Evolutionary conservation across 2,797 vertebrate species (phyloP).

Genomic region (Pangasius djambal): DNA sequence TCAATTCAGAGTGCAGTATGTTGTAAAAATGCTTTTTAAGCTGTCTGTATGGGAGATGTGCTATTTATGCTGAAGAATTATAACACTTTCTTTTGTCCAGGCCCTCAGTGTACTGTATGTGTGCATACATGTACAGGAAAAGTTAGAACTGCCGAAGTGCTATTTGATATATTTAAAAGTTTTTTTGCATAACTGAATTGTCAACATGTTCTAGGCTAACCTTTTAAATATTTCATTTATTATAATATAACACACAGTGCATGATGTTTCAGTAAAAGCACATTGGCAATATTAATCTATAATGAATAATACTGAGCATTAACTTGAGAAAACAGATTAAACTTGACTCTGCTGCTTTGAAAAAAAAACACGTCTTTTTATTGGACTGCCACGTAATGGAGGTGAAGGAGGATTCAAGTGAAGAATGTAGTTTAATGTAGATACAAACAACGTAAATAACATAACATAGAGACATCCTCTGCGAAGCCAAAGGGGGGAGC

Average conservation of each 20-base stretch:
- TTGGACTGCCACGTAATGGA: too few species aligned
- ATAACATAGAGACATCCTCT: too few species aligned
- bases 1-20: not conserved
- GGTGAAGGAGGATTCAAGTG: too few species aligned
- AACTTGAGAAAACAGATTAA: not conserved
- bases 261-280: not conserved
- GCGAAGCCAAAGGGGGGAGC: too few species aligned
- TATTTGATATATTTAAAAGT: not conserved
- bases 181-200: not conserved
- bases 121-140: not conserved
- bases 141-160: not conserved
- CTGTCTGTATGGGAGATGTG: not conserved
- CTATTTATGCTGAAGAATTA: not conserved
- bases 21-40: not conserved
- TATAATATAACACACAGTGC: not conserved
- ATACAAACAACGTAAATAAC: too few species aligned
- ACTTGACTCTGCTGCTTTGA: not conserved
- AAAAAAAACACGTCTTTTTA: not conserved
- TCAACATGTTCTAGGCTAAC: not conserved
- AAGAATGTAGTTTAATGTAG: too few species aligned
- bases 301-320: not conserved
- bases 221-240: not conserved
- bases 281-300: not conserved
- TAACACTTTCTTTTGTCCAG: not conserved
- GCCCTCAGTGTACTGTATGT: not conserved